Conservation (phyloP, 1,140 invertebrate genomes). For the Neotoxoptera formosana region DNA sequence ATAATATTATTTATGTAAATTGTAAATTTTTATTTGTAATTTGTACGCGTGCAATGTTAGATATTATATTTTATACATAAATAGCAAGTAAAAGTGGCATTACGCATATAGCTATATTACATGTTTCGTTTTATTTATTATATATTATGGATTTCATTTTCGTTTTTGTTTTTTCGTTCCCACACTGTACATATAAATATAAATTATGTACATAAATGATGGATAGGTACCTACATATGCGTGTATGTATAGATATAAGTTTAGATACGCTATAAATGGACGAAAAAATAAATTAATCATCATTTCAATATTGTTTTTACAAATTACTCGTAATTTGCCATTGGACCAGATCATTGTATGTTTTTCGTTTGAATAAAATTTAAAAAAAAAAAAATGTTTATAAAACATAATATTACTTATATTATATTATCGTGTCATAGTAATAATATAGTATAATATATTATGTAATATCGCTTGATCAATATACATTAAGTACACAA, state of each 20-base stretch:
- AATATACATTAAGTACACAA: conserved; percentile 16
- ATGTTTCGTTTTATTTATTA: conserved; percentile 4
- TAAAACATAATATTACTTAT: background rate
- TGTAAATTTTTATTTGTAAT: conserved; percentile 20
- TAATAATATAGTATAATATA: background rate
- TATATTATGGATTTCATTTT: background rate
- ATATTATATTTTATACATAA: background rate
- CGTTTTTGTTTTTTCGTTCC: background rate
- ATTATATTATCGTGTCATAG: background rate
- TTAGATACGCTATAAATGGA: background rate
- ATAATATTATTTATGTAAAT: conserved; percentile 9
- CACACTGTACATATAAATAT: background rate
- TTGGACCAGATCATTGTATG: conserved; percentile 7
- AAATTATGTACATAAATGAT: background rate
- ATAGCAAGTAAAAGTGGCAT: too few species aligned
- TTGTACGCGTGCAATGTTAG: background rate
- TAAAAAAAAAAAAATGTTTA: background rate
- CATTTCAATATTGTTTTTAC: background rate
- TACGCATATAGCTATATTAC: too few species aligned
- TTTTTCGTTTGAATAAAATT: background rate
- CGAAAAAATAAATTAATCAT: background rate
- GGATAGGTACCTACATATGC: background rate
- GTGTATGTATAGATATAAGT: background rate
- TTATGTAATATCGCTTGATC: conserved; percentile 11
- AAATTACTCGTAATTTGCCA: background rate